These are phyloP conservation scores for Beaufortia kweichowensis DNA, from an alignment of 2,113 vertebrate species.

Conservation along the genomic window DNA sequence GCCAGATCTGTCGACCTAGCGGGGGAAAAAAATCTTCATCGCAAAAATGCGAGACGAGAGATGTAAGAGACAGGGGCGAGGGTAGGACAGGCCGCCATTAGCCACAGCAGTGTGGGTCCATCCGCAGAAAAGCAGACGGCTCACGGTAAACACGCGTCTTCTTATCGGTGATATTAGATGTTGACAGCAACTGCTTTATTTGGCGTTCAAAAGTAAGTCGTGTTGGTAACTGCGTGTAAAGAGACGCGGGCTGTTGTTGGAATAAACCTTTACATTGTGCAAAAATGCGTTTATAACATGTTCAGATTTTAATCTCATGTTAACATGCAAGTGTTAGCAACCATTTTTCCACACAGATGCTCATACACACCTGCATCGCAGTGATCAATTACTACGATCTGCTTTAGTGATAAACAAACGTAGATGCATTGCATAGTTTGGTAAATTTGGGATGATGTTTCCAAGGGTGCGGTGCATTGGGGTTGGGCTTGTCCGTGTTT, in stretches of 20 bases:
- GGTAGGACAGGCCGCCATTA: constrained; percentile 76
- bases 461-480: constrained; percentile 63
- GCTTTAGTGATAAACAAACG: background rate
- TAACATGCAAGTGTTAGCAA: no score
- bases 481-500: constrained; percentile 62
- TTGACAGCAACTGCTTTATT: constrained; percentile 29
- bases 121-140: constrained; percentile 63
- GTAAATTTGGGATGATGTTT: constrained; percentile 21
- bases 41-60: constrained; percentile 70
- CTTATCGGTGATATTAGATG: constrained; percentile 30
- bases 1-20: constrained; percentile 67
- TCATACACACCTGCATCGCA: background rate
- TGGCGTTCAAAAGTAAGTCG: constrained; percentile 37
- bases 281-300: no score
- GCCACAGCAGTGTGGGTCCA: constrained; percentile 62
- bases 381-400: background rate
- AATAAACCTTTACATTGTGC: background rate
- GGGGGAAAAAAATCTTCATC: constrained; percentile 57
- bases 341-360: background rate
- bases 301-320: no score
- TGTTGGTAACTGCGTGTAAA: background rate
- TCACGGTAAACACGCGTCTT: constrained; percentile 69
- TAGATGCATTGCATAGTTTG: background rate
- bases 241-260: background rate
- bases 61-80: constrained; percentile 67